phyloP scores from a whole-genome alignment of 1,140 invertebrate species.

The Lordiphosa stackelbergi region DNA sequence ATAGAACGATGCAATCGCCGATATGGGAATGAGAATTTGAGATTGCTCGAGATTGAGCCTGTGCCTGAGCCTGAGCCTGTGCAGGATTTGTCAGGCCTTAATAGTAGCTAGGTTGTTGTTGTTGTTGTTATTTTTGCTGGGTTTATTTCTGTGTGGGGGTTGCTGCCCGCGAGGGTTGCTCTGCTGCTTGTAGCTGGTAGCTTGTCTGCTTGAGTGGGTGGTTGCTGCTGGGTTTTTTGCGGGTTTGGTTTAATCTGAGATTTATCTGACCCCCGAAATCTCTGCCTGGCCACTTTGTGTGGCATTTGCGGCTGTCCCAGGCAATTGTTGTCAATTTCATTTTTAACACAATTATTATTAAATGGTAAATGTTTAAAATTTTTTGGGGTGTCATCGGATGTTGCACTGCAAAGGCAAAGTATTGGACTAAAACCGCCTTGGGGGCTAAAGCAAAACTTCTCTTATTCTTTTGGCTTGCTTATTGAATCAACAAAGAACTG shows the following conservation, averaged over 20 bases:
- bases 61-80: conserved; percentile 18
- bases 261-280: conserved; percentile 59
- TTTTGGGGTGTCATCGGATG: conserved; percentile 5
- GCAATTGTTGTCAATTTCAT: conserved; percentile 70
- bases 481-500: no score
- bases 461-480: no score
- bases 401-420: no score
- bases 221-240: conserved; percentile 31
- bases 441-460: no score
- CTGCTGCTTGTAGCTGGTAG: conserved; percentile 10
- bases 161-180: conserved; percentile 45
- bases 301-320: conserved; percentile 43
- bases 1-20: conserved; percentile 71
- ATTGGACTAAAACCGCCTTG: no score
- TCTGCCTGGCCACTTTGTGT: conserved; percentile 52
- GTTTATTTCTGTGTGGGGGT: conserved; percentile 35
- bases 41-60: conserved; percentile 44
- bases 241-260: conserved; percentile 27
- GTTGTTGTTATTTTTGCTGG: conserved; percentile 10
- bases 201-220: conserved; percentile 29
- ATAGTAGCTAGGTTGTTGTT: conserved; percentile 28
- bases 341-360: conserved; percentile 68
- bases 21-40: conserved; percentile 55
- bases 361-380: conserved; percentile 39
- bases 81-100: conserved; percentile 62